A percentile compares a stretch with the other conserved stretches of the same genome.
Evolutionary conservation across 2,888 invertebrate genomes (phyloP).

Genomic region (Cephus pulcher): DNA sequence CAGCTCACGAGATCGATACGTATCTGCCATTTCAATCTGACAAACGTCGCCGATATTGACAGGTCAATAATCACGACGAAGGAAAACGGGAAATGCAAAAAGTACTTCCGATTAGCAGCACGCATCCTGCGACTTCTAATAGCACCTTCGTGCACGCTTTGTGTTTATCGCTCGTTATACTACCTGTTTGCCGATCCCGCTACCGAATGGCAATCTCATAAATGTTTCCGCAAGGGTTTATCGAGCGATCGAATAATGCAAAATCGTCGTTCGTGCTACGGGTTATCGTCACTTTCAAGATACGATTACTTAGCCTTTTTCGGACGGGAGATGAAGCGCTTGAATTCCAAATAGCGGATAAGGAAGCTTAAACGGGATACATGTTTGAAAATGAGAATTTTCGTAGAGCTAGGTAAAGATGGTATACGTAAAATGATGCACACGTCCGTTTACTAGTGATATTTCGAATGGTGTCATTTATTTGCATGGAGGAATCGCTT

Average conservation of each 20-base stretch:
- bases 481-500: neutral
- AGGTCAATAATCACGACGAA: constrained; percentile 32
- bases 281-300: neutral
- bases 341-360: neutral
- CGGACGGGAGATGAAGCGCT: neutral
- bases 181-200: neutral
- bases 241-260: neutral
- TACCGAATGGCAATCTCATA: neutral
- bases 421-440: neutral
- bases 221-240: neutral
- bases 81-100: constrained; percentile 24
- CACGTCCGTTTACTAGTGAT: neutral
- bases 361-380: neutral
- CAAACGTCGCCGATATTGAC: constrained; percentile 34
- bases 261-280: neutral
- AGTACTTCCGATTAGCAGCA: constrained; percentile 31
- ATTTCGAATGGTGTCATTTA: neutral
- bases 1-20: constrained; percentile 24
- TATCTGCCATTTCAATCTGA: constrained; percentile 37
- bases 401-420: neutral
- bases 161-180: neutral
- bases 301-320: neutral
- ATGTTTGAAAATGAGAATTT: neutral
- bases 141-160: constrained; percentile 20
- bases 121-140: constrained; percentile 18